phyloP scores from a whole-genome alignment of 92 coral and sea anemone species.

The Parazoanthus atlanticus region DNA sequence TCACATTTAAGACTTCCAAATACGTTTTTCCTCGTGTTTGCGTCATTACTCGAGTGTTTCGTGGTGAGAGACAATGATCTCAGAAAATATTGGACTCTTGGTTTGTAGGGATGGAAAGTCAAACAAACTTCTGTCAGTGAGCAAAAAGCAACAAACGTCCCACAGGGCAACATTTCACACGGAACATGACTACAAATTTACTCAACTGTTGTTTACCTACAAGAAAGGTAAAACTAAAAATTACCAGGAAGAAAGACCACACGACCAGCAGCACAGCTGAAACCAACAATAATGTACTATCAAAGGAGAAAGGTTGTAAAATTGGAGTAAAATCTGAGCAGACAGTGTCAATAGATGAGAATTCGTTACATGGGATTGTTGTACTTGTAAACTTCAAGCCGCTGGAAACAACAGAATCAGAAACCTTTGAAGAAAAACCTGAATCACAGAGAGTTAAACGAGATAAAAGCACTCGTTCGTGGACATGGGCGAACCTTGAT shows the following conservation, averaged over 20 bases:
- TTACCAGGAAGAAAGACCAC: neutral
- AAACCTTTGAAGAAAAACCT: neutral
- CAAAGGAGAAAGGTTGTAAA: neutral
- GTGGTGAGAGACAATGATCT: too few species aligned
- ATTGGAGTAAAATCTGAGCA: neutral
- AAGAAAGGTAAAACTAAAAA: neutral
- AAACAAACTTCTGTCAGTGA: too few species aligned
- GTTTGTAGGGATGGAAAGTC: too few species aligned
- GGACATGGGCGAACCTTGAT: constrained; percentile 15
- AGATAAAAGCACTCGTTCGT: constrained; percentile 8
- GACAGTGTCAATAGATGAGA: neutral
- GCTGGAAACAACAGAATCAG: neutral
- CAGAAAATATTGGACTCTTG: too few species aligned
- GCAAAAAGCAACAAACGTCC: neutral
- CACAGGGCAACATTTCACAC: neutral
- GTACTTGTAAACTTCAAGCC: constrained; percentile 4
- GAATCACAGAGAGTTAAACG: neutral
- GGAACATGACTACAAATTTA: neutral
- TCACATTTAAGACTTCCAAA: too few species aligned
- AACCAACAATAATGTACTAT: neutral
- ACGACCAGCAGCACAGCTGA: neutral
- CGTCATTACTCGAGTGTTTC: too few species aligned
- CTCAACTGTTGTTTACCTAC: neutral
- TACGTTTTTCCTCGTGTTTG: too few species aligned
- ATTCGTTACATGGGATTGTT: neutral